phyloP scores from a whole-genome alignment of 2,888 invertebrate species.

The Hydrotaea cyrtoneurina region DNA sequence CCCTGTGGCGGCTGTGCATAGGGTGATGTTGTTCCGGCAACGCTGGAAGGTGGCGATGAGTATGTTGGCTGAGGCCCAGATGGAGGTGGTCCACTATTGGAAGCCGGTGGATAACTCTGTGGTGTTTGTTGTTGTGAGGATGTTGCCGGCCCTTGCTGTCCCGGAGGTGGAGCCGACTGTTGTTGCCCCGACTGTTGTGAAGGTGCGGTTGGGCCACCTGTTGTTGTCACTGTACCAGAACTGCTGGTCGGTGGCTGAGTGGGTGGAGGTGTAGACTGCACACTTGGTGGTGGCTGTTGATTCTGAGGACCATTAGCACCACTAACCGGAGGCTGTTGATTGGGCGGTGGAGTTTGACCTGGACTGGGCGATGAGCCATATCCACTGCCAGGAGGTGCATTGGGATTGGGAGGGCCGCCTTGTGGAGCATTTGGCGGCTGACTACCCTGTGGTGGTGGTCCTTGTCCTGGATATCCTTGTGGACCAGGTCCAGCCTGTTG shows the following conservation, averaged over 20 bases:
- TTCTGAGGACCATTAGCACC: constrained; percentile 75
- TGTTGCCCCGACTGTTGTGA: constrained; percentile 64
- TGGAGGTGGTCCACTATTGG: constrained; percentile 74
- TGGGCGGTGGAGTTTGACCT: constrained; percentile 79
- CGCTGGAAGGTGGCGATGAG: constrained; percentile 75
- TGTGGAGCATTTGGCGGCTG: constrained; percentile 72
- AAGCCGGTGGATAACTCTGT: constrained; percentile 74
- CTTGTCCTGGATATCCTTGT: constrained; percentile 77
- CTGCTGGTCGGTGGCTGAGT: constrained; percentile 64
- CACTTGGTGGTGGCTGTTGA: constrained; percentile 70
- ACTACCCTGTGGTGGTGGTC: constrained; percentile 75
- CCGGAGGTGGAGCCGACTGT: constrained; percentile 63
- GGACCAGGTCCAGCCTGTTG: constrained; percentile 79
- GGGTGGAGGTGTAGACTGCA: constrained; percentile 75
- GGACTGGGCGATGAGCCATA: constrained; percentile 82
- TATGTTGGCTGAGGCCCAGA: constrained; percentile 77
- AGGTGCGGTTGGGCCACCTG: constrained; percentile 68
- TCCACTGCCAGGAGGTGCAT: constrained; percentile 74
- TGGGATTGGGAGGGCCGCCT: constrained; percentile 69
- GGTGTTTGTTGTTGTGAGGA: constrained; percentile 65
- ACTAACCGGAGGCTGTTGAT: constrained; percentile 75
- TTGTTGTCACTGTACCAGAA: constrained; percentile 70
- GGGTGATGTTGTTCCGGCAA: constrained; percentile 71
- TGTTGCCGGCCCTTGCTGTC: constrained; percentile 66
- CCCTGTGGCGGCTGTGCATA: constrained; percentile 75